A percentile compares a stretch with the other conserved stretches of the same genome.
Conservation (phyloP, 1,140 invertebrate species). For the Centruroides vittatus region DNA sequence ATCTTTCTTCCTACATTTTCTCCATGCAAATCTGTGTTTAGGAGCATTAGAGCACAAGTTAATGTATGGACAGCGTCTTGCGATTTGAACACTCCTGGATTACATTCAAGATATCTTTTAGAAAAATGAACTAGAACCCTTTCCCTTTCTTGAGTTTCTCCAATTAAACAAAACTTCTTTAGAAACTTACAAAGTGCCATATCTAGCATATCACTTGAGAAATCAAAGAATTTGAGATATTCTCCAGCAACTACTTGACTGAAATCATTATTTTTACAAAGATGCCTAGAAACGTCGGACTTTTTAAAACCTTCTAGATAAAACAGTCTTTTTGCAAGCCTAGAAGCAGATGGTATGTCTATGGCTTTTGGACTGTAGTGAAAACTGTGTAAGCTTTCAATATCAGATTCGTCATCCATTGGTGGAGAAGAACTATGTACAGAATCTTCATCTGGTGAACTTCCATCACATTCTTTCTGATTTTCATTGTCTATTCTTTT, state of each 20-base stretch:
- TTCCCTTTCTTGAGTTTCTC: slow-evolving; percentile 93
- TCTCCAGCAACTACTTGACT: slow-evolving; percentile 87
- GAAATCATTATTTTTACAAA: slow-evolving; percentile 97
- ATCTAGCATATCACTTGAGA: slow-evolving; percentile 74
- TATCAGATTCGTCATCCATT: slow-evolving; percentile 65
- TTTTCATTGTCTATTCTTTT: slow-evolving; percentile 6
- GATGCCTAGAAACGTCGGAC: slow-evolving; percentile 84
- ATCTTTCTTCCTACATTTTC: slow-evolving; percentile 73
- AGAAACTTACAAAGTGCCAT: slow-evolving; percentile 83
- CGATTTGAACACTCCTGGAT: slow-evolving; percentile 83
- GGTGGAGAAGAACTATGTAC: slow-evolving; percentile 9
- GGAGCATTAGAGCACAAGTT: slow-evolving; percentile 95
- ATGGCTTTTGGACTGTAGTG: slow-evolving; percentile 86
- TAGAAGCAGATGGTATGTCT: slow-evolving; percentile 78
- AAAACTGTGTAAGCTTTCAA: slow-evolving; percentile 75
- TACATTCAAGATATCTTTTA: slow-evolving; percentile 83
- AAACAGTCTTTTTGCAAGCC: slow-evolving; percentile 67
- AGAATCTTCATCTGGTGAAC: slow-evolving; percentile 22
- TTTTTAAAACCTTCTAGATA: slow-evolving; percentile 73
- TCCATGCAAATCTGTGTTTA: slow-evolving; percentile 94
- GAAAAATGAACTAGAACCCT: slow-evolving; percentile 92
- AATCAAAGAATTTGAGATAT: slow-evolving; percentile 88
- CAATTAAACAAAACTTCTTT: slow-evolving; percentile 76
- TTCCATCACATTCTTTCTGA: slow-evolving; percentile 33
- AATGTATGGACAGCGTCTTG: slow-evolving; percentile 96